These are phyloP conservation scores for Falco concolor DNA, from an alignment of 2,797 vertebrate genomes.

Conservation along the genomic window DNA sequence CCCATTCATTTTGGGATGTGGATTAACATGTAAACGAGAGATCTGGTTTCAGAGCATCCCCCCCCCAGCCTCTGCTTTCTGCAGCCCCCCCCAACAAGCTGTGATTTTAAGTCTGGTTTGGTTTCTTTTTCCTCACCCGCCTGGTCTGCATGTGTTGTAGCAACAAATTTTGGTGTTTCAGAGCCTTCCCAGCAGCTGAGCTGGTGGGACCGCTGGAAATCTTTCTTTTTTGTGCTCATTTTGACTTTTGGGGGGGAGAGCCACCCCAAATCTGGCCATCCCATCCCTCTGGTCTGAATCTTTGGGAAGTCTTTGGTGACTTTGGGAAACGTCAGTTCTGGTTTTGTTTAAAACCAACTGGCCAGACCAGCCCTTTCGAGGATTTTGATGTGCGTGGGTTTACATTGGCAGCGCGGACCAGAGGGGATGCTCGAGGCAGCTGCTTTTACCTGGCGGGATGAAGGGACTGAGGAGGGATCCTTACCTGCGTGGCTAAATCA, in stretches of 20 bases:
- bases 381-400: neutral
- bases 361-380: rapidly evolving
- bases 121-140: neutral
- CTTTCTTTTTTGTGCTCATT: neutral
- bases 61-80: neutral
- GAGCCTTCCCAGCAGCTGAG: neutral
- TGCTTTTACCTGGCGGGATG: neutral
- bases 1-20: slow-evolving; percentile 56
- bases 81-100: neutral
- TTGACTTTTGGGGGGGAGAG: neutral
- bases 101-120: neutral
- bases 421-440: neutral
- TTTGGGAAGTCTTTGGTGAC: neutral
- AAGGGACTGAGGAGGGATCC: neutral
- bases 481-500: neutral
- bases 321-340: neutral
- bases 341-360: neutral
- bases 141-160: neutral
- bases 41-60: slow-evolving; percentile 36
- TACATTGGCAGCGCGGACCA: rapidly evolving
- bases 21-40: slow-evolving; percentile 54
- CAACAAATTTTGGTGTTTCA: rapidly evolving
- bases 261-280: rapidly evolving
- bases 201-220: neutral
- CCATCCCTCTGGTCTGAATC: rapidly evolving